Evolutionary conservation across 2,113 vertebrate genomes (phyloP), one percentile per base, ranked within the genome.

Genomic region (Geococcyx californianus): DNA sequence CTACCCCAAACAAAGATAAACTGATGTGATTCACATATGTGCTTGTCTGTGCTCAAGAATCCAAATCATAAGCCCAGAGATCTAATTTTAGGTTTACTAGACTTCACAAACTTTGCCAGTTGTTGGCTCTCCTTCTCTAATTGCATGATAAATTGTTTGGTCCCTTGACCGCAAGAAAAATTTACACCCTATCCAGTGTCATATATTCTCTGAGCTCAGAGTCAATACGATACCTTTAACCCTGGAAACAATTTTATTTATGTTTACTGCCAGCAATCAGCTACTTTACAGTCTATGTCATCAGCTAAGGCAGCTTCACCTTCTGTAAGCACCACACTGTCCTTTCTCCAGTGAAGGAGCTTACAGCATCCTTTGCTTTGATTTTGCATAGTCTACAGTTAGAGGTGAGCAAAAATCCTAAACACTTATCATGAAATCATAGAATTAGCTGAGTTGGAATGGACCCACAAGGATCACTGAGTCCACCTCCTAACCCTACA

Each of bases 31-130:
- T 49, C 58, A 63, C 19, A 13, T 12, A 36, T 3, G 16, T 17
- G 63, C 42, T 16, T 70, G 58, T 28, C 59, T 63, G 52, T 55
- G n/a, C 54, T 24, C 21, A 42, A 28, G 62, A 77, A 88, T 44
- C 60, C 49, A 77, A 81, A 85, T 76, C 18, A 55, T 16, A 78
- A 78, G 66, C 38, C 59, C 23, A 36, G 17, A 68, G 31, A 64
- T 54, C 70, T 77, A 78, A 93, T 74, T 73, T 84, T 69, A 93
- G 64, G n/a, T 58, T 92, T 80, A 67, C 59, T 38, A 59, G 64
- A 33, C 55, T 63, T 77, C 6, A 9, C 55, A 73, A 45, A 54
- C 49, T 77, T 63, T 73, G 54, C 24, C 55, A 86, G 76, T 54
- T 11, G 2, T 59, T 85, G 49, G n/a, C n/a, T 34, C 51, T 89